These are phyloP conservation scores for Catalaphyllia jardinei DNA, from an alignment of 64 coral and sea anemone species.

Conservation along the genomic window DNA sequence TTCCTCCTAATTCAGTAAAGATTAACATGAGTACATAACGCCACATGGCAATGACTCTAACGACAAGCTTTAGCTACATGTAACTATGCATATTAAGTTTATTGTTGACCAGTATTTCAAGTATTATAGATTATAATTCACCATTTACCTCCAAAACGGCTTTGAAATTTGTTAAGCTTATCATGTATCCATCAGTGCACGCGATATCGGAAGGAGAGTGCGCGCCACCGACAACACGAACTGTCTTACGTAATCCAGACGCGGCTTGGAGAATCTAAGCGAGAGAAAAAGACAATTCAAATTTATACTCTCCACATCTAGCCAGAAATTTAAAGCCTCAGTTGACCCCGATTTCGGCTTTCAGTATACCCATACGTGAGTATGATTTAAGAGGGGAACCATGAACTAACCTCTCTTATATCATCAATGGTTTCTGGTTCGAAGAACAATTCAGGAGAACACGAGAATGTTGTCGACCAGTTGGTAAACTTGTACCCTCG, in stretches of 20 bases:
- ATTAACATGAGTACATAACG: no score
- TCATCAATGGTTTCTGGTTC: slow-evolving; percentile 84
- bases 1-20: no score
- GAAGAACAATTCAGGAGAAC: slow-evolving; percentile 82
- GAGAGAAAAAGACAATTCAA: not conserved
- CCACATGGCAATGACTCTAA: no score
- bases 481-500: slow-evolving; percentile 65
- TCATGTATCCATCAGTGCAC: slow-evolving; percentile 78
- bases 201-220: slow-evolving; percentile 87
- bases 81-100: no score
- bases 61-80: no score
- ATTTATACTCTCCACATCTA: not conserved
- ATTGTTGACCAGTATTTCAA: no score
- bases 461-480: slow-evolving; percentile 89
- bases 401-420: slow-evolving; percentile 68
- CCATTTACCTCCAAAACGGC: slow-evolving; percentile 65
- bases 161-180: slow-evolving; percentile 80
- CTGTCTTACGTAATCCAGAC: slow-evolving; percentile 52
- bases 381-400: no score
- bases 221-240: slow-evolving; percentile 68
- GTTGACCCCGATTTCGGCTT: no score
- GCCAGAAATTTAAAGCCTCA: no score
- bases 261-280: slow-evolving; percentile 68
- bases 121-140: no score
- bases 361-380: no score